Conservation (phyloP, 2,888 invertebrate species). For the Dicycla oo region DNA sequence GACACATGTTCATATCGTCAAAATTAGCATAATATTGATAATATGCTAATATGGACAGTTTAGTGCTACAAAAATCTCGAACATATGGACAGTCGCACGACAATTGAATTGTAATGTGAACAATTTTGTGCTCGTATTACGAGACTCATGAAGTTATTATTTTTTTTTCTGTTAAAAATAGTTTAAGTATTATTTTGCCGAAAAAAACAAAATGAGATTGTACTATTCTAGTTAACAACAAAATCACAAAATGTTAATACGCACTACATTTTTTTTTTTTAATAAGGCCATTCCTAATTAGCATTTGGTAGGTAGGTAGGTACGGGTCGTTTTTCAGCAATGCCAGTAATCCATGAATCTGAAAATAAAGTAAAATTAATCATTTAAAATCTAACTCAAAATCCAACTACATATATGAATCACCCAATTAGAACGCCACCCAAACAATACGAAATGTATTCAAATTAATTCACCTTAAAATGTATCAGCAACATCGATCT, state of each 20-base stretch:
- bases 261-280: neutral
- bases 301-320: fast-evolving
- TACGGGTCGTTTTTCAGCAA: neutral
- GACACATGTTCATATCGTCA: conserved; percentile 74
- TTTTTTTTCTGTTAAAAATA: neutral
- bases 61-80: conserved; percentile 69
- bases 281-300: neutral
- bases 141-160: neutral
- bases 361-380: neutral
- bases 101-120: conserved; percentile 69
- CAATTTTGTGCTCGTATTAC: conserved; percentile 58
- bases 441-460: conserved; percentile 62
- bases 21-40: conserved; percentile 74
- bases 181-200: neutral
- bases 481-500: conserved; percentile 73
- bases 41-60: conserved; percentile 69
- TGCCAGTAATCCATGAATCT: neutral
- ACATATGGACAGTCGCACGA: conserved; percentile 79
- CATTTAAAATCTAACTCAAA: neutral
- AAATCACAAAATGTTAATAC: neutral
- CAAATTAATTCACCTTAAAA: conserved; percentile 76
- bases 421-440: conserved; percentile 43
- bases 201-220: neutral
- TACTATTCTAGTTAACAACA: neutral
- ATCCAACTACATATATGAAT: neutral